Percentiles rank a stretch among this genome's conserved stretches.
phyloP scores from a whole-genome alignment of 2,113 vertebrate genomes.

The Lagopus muta region DNA sequence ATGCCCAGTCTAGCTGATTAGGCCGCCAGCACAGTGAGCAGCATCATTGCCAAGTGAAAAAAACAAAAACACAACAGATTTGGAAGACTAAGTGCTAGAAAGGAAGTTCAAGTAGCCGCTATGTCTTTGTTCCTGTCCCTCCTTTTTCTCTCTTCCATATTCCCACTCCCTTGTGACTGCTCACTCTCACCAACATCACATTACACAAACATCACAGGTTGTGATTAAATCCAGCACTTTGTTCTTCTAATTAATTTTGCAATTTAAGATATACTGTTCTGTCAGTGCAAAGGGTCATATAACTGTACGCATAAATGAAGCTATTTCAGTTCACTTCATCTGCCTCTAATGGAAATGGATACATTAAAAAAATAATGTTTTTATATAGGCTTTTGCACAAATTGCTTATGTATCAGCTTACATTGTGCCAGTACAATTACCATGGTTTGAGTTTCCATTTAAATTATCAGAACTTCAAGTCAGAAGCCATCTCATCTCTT shows the following conservation, averaged over 20 bases:
- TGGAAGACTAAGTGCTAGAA: neutral
- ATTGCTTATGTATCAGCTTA: neutral
- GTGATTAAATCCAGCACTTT: neutral
- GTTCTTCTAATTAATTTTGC: conserved; percentile 24
- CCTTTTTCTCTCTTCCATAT: neutral
- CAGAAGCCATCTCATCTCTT: neutral
- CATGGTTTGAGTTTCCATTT: neutral
- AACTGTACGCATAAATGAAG: neutral
- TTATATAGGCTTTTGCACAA: neutral
- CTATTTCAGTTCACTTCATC: neutral
- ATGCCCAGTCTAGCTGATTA: neutral
- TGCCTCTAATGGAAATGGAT: neutral
- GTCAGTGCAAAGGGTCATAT: neutral
- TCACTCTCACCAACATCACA: neutral
- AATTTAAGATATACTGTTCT: conserved; percentile 20
- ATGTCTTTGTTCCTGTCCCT: neutral
- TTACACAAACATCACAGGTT: neutral
- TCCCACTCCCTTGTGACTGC: neutral
- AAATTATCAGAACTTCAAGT: neutral
- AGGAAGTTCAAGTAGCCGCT: neutral
- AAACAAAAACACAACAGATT: neutral
- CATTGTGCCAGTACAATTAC: neutral
- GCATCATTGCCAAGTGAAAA: neutral
- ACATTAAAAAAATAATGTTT: neutral
- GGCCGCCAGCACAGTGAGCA: neutral